phyloP scores from a whole-genome alignment of 2,888 invertebrate species.

The Cenopis cana region DNA sequence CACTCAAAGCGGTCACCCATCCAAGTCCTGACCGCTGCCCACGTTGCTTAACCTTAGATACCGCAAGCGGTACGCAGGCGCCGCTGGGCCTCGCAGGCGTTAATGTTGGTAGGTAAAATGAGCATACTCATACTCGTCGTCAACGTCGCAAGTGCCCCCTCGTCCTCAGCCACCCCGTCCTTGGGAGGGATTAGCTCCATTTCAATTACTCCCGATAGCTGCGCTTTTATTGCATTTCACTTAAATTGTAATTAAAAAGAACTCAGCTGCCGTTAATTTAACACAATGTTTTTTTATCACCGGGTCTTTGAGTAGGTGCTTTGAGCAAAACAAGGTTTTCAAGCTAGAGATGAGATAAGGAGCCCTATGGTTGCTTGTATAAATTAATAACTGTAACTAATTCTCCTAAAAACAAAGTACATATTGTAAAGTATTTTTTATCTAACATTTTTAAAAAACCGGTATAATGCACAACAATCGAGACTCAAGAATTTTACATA shows the following conservation, averaged over 20 bases:
- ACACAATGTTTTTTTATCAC: constrained; percentile 27
- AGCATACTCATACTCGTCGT: not conserved
- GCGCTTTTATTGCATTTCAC: constrained; percentile 30
- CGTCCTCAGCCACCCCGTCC: constrained; percentile 4
- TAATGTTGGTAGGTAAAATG: no score
- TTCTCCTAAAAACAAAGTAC: not conserved
- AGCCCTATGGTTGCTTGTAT: not conserved
- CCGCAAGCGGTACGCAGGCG: no score
- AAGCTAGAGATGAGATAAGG: not conserved
- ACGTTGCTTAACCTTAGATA: no score
- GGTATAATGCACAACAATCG: no score
- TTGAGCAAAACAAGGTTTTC: not conserved
- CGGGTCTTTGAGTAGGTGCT: not conserved
- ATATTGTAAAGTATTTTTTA: no score
- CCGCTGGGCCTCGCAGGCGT: no score
- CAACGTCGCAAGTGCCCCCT: not conserved
- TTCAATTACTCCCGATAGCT: constrained; percentile 36
- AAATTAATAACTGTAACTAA: not conserved
- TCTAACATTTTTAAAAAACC: no score
- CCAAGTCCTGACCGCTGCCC: no score
- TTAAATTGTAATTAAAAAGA: constrained; percentile 39
- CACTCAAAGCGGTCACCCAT: no score
- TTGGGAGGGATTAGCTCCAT: constrained; percentile 20
- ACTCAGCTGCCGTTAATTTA: constrained; percentile 26
- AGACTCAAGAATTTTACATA: no score